phyloP scores from a whole-genome alignment of 2,113 vertebrate genomes.

The Ceuthmochares aereus region DNA sequence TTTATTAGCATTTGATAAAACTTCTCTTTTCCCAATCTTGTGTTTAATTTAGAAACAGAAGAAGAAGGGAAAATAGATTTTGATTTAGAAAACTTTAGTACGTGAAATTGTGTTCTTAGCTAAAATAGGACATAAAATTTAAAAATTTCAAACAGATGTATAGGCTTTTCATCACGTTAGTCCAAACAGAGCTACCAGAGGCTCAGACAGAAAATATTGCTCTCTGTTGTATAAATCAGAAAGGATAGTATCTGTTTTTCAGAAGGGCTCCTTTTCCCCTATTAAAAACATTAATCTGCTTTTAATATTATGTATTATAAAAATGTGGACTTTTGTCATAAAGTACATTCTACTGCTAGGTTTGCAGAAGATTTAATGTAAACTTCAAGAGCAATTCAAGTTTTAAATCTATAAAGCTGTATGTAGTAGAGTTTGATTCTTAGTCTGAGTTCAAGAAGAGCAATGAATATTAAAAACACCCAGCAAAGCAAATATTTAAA shows the following conservation, averaged over 20 bases:
- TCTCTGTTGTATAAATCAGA: not conserved
- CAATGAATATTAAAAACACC: not conserved
- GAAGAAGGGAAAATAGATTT: not conserved
- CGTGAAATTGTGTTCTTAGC: not conserved
- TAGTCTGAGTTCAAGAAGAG: not conserved
- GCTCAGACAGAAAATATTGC: not conserved
- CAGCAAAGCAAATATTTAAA: not conserved
- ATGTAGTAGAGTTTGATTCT: not conserved
- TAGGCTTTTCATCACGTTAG: not conserved
- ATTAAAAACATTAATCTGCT: not conserved
- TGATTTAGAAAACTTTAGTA: not conserved
- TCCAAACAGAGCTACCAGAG: not conserved
- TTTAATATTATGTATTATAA: not conserved
- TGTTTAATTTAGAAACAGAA: conserved; percentile 23
- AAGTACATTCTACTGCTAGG: not conserved
- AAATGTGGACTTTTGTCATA: not conserved
- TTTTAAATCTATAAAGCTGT: not conserved
- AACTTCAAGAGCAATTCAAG: not conserved
- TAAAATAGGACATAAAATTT: not conserved
- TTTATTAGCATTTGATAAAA: not conserved
- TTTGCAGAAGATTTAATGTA: not conserved
- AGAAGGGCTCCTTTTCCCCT: not conserved
- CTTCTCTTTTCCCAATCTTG: not conserved
- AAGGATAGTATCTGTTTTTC: not conserved
- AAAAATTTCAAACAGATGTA: not conserved